These are phyloP conservation scores for Stenolophus ochropezus DNA, from an alignment of 2,888 invertebrate species.

Conservation along the genomic window DNA sequence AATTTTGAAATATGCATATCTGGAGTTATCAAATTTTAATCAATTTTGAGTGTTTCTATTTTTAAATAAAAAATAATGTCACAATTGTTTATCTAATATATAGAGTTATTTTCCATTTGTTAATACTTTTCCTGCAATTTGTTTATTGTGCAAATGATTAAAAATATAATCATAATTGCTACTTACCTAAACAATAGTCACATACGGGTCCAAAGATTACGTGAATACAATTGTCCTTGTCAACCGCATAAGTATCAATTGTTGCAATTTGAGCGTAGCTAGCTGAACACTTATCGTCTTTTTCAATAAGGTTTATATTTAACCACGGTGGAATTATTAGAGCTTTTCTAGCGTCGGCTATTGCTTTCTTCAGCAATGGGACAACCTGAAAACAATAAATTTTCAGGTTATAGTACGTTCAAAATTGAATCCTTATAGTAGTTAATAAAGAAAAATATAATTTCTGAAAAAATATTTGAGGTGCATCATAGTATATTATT, in stretches of 20 bases:
- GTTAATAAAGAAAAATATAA: too few relatives aligned
- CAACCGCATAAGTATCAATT: constrained; percentile 80
- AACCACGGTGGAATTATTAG: constrained; percentile 78
- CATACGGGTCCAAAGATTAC: constrained; percentile 88
- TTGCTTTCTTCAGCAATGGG: constrained; percentile 79
- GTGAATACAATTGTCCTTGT: constrained; percentile 80
- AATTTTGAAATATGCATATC: neutral
- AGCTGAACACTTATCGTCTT: constrained; percentile 85
- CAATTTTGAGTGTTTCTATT: neutral
- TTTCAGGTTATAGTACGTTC: neutral
- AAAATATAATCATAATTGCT: neutral
- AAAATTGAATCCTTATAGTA: too few relatives aligned
- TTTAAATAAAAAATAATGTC: neutral
- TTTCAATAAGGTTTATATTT: constrained; percentile 77
- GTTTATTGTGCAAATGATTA: neutral
- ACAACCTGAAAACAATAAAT: constrained; percentile 73
- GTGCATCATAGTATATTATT: too few relatives aligned
- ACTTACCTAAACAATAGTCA: constrained; percentile 87
- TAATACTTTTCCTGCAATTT: neutral
- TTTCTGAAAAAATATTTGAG: too few relatives aligned
- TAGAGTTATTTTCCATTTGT: neutral
- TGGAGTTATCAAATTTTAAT: neutral
- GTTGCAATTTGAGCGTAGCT: constrained; percentile 83
- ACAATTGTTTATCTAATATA: neutral
- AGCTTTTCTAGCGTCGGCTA: constrained; percentile 74